These are phyloP conservation scores for Fabriciana adippe DNA, from an alignment of 2,888 invertebrate species.

Conservation along the genomic window DNA sequence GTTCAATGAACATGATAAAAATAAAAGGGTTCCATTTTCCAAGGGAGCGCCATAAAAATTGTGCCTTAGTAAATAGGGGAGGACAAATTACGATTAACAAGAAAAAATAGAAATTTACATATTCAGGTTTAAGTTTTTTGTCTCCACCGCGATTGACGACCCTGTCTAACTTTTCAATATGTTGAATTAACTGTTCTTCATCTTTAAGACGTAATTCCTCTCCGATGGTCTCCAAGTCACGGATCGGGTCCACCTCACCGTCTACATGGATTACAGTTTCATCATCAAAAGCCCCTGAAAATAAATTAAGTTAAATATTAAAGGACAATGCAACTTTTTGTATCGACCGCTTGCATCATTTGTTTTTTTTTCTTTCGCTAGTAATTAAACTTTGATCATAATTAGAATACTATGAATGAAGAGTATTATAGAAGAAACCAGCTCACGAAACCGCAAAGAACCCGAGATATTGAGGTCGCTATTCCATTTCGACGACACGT, in stretches of 20 bases:
- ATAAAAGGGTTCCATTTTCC: no score
- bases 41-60: no score
- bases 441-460: no score
- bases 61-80: constrained; percentile 80
- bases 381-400: no score
- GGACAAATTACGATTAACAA: background rate
- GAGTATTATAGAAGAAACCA: no score
- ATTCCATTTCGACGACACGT: no score
- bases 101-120: constrained; percentile 82
- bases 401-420: no score
- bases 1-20: no score
- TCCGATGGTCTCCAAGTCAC: constrained; percentile 97
- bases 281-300: constrained; percentile 97
- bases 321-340: background rate
- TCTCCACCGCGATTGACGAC: constrained; percentile 92
- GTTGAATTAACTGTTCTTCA: constrained; percentile 91
- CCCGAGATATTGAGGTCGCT: no score
- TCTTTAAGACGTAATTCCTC: constrained; percentile 98
- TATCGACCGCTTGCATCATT: background rate
- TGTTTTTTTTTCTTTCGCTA: no score
- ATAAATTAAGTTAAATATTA: background rate
- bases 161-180: constrained; percentile 93
- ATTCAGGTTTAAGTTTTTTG: constrained; percentile 97
- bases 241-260: constrained; percentile 98
- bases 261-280: constrained; percentile 99